phyloP scores from a whole-genome alignment of 2,888 invertebrate species.

The Lysandra bellargus region DNA sequence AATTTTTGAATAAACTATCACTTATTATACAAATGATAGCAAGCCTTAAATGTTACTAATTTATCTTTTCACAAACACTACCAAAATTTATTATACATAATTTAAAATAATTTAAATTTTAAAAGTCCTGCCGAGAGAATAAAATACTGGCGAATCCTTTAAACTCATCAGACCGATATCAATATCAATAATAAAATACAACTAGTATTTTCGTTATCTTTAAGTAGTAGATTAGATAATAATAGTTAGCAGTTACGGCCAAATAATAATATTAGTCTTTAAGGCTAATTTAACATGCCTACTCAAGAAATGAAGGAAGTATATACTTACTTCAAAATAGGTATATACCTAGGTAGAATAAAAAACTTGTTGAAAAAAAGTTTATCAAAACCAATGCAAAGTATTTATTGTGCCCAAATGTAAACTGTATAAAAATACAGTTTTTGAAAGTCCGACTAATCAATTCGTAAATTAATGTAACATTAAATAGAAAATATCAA shows the following conservation, averaged over 20 bases:
- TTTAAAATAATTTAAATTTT: too few species aligned
- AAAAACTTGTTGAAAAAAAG: not conserved
- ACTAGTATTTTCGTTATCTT: not conserved
- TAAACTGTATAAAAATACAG: not conserved
- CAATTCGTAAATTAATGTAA: not conserved
- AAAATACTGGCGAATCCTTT: not conserved
- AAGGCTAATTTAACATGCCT: too few species aligned
- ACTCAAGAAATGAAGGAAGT: too few species aligned
- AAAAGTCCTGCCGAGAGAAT: too few species aligned
- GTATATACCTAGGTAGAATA: too few species aligned
- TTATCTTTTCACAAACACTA: not conserved
- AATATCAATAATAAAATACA: not conserved
- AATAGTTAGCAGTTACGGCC: too few species aligned
- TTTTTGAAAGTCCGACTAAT: not conserved
- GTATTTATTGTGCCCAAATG: not conserved
- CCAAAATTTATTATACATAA: not conserved
- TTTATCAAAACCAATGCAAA: not conserved
- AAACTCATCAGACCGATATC: not conserved
- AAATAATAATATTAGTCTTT: too few species aligned
- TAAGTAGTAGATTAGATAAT: not conserved
- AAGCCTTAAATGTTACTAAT: too few species aligned
- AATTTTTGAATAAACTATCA: too few species aligned
- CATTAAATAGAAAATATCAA: not conserved
- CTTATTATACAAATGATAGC: too few species aligned
- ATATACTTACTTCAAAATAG: too few species aligned